Base-by-base conservation (phyloP, 2,113 vertebrate species). In the Malurus melanocephalus region DNA sequence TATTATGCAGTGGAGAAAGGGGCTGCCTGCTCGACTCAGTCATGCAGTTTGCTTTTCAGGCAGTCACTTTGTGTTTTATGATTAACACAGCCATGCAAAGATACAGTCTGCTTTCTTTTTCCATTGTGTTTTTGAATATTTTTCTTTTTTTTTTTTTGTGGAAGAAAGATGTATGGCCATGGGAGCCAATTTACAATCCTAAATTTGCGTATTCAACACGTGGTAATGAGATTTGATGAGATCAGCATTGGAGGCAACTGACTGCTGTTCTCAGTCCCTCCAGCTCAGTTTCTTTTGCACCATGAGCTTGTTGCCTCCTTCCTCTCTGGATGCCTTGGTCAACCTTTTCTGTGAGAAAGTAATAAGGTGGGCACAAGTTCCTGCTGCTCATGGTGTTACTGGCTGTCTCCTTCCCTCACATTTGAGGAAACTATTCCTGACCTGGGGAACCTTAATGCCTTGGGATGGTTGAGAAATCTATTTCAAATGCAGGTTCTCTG, bases 151-250 rank as follows among this genome's bases (percentile, higher is more conserved):
- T 22, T 38, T 68, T 80, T 55, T 66, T 80, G 66, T 71, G 11
- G 12, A 85, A 55, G n/a, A 28, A 91, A 83, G 69, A 5, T 56
- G 5, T 83, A 82, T 85, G 86, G 71, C 90, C 88, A 79, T 81
- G 75, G 93, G 94, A 97, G 79, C 74, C 68, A 95, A 95, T 96
- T 95, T 94, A 64, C 53, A 93, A 53, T 62, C 86, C 79, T 92
- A 62, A 49, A 89, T 92, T 95, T 85, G 60, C 81, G 82, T 95
- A 82, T 92, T 95, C 19, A 88, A 69, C 57, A 24, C 30, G 22
- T 51, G 35, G 20, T 67, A 80, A 17, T 74, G 49, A 56, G 27
- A 74, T 48, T 83, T 53, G 13, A 43, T 78, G 69, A 82, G 52
- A 13, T 65, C 33, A 81, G 35, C 32, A 8, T 57, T 67, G 57